Evolutionary conservation across 2,888 invertebrate species (phyloP).

Genomic region (Phyllotreta cruciferae): DNA sequence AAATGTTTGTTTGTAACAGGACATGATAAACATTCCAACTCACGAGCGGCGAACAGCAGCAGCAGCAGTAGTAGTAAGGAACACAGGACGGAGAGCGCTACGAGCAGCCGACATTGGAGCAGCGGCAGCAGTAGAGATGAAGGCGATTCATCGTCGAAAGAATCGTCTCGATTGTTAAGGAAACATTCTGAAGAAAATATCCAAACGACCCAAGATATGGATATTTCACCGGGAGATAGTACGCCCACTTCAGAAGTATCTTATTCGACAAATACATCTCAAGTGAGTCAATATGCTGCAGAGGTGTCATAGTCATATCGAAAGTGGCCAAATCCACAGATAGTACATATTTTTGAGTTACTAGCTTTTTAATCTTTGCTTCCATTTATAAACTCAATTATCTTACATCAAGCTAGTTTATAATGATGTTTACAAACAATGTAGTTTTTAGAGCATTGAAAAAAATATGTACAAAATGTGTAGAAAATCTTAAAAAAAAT

Average conservation of each 20-base stretch:
- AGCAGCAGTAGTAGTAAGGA: conserved; percentile 57
- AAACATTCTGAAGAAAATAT: conserved; percentile 47
- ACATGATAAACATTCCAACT: conserved; percentile 81
- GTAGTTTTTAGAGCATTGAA: no score
- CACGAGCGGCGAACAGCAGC: conserved; percentile 62
- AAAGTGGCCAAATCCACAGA: no score
- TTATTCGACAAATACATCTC: conserved; percentile 56
- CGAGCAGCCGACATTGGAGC: conserved; percentile 55
- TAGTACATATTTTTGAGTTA: no score
- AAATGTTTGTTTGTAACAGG: conserved; percentile 51
- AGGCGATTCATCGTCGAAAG: conserved; percentile 51
- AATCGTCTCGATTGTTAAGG: conserved; percentile 52
- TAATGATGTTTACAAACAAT: no score
- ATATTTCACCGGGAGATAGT: conserved; percentile 90
- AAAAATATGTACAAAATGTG: no score
- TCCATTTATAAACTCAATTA: no score
- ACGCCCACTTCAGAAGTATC: conserved; percentile 86
- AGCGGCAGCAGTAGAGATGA: conserved; percentile 54
- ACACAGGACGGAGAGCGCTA: conserved; percentile 49
- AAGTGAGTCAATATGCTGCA: conserved; percentile 3
- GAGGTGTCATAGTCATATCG: no score
- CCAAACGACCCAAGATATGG: conserved; percentile 74
- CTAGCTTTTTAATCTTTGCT: no score
- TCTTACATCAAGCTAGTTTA: no score
- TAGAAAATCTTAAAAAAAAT: no score